Base-by-base conservation (phyloP, 2,113 vertebrate genomes). In the Sciurus niger region DNA sequence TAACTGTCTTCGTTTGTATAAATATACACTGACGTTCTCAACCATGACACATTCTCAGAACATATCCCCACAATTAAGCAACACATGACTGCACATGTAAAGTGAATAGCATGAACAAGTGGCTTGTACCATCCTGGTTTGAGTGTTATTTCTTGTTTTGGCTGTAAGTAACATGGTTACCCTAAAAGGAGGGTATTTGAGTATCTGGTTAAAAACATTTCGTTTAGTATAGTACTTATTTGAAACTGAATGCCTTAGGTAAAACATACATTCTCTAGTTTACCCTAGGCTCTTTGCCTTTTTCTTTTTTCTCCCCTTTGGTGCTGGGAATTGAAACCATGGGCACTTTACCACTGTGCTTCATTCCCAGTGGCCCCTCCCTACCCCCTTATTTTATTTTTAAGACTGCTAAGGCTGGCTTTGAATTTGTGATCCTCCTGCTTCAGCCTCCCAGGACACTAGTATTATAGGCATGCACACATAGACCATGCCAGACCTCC, bases 111-210 rank as follows among this genome's bases (percentile, higher is more conserved):
- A 16, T 92, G 76, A 74, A 11, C 28, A 43, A 11, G 72, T 30
- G 51, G n/a, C 37, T 51, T 97, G 3, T 77, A 34, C 37, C 55
- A 30, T 70, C n/a, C n/a, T 58, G 18, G 43, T 85, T 95, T 94
- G 89, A 92, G 63, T 91, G 67, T 79, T 72, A 73, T 28, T 46
- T 34, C 24, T 86, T 95, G 28, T 73, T 94, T 93, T 96, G 60
- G 30, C 43, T 28, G 4, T 89, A 87, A 96, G 48, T 90, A 70
- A 88, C 11, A 53, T 11, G 24, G 11, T 90, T n/a, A 63, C 17
- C 14, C 32, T 92, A 83, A 68, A 70, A 78, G 78, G 46, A 95
- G 85, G 24, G 20, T 96, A 60, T 77, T 95, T 89, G 73, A 89
- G 18, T 93, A 73, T 88, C 34, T 55, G 18, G 12, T 95, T 74